Evolutionary conservation across 1,140 invertebrate species (phyloP), one percentile per base, ranked within the genome.

Genomic region (Drosophila jambulina): DNA sequence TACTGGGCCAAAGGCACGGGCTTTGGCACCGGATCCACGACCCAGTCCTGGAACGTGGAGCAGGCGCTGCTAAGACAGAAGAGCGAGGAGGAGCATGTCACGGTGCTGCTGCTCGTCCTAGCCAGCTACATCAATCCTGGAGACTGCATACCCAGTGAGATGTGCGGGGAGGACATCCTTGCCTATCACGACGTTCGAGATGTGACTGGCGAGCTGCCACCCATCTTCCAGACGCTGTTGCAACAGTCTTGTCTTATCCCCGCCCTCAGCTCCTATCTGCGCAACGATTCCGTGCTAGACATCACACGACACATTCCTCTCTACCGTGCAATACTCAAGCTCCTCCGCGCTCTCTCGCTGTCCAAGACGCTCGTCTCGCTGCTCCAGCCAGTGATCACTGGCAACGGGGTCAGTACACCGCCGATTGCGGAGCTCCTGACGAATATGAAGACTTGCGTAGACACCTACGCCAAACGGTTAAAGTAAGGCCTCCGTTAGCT

Each of bases 1-100:
- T 99, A 98, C 93, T 99, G 98, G 98, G 98, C 98, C 0, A 99
- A 99, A 91, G 96, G 96, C 9, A 98, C 98, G 2, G 98, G 98
- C 5, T 99, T 98, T 93, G 98, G 98, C 15, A 98, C 98, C 1
- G 98, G 98, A 2, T 98, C 97, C 2, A 99, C 97, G 3, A 96
- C 97, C 61, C 98, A 98, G 85, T 97, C 97, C 32, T 99, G 98
- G 98, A 98, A 99, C 93, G 97, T 99, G 12, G 98, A 99, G 85
- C 97, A 98, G 85, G 97, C 97, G 27, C 93, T 99, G n/a, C 92
- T 97, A 53, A 94, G 97, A 13, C 97, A 98, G 92, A 95, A 96
- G 51, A 97, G 96, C 74, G 97, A 99, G 93, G 98, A 99, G 91
- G 97, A 98, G 92, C 97, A 99, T 91, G 97, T 98, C 7, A 98